Evolutionary conservation across 2,888 invertebrate genomes (phyloP), one percentile per base, ranked within the genome.

Genomic region (Diogma glabrata): DNA sequence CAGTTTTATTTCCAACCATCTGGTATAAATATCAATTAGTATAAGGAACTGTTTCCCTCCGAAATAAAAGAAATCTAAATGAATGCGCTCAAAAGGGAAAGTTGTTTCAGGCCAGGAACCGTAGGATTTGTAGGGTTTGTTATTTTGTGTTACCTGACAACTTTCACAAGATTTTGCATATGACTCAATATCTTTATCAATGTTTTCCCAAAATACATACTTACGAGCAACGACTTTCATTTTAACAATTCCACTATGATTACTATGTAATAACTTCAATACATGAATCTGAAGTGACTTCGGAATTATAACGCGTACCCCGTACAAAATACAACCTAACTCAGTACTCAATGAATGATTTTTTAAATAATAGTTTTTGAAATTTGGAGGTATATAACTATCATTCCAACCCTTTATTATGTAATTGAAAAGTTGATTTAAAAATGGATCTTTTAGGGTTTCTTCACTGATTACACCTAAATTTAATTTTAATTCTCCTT

Each of bases 11-110:
- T 52, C 51, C 9, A 53, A 22, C 38, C 50, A 52, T 51, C 52
- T 55, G 6, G 47, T 47, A 49, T 36, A 52, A 33, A 26, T 47
- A 47, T 53, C 51, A 20, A 53, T 26, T 12, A 50, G 8, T 10
- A 54, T 30, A 8, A 51, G 47, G 47, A 48, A 54, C 2, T 24
- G 3, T 16, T 47, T 8, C 3, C 38, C 43, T 26, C 17, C 12
- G 38, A 52, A 50, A 45, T 53, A 24, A 40, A 50, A 54, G n/a
- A n/a, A n/a, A 52, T 50, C 50, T 20, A 54, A 12, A 50, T 54
- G 52, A 1, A 53, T 22, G 12, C 48, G 36, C 46, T 43, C 47
- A 26, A 53, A 53, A 12, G 53, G 48, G 33, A 12, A 20, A 19
- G 5, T 20, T n/a, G n/a, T n/a, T 4, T 12, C 19, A n/a, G n/a